Percentiles rank a stretch among this genome's conserved stretches.
Conservation (phyloP, 2,113 vertebrate species). For the Chionodraco myersi region DNA sequence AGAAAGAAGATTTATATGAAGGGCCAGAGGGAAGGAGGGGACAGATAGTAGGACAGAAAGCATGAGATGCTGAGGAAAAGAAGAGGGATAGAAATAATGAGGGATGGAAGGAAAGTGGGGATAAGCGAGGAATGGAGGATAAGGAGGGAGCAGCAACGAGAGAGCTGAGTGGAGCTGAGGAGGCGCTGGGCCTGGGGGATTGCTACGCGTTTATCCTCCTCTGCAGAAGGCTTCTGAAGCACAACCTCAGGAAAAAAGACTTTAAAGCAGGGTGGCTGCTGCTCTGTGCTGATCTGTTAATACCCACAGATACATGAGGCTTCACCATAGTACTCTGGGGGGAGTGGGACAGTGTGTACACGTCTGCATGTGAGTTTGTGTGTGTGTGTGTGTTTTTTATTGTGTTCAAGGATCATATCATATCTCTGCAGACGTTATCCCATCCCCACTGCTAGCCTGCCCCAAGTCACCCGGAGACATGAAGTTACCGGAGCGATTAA, state of each 20-base stretch:
- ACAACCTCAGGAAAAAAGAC: conserved; percentile 80
- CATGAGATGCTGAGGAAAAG: conserved; percentile 56
- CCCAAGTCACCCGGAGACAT: conserved; percentile 62
- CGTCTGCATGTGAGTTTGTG: conserved; percentile 43
- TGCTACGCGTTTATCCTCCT: conserved; percentile 79
- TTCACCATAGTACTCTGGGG: conserved; percentile 50
- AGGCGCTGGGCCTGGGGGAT: conserved; percentile 74
- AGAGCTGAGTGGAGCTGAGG: conserved; percentile 58
- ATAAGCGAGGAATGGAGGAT: conserved; percentile 52
- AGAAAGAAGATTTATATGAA: conserved; percentile 44
- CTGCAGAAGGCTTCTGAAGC: conserved; percentile 82
- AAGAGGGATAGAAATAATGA: conserved; percentile 68
- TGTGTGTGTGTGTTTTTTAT: conserved; percentile 18
- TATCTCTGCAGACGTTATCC: conserved; percentile 66
- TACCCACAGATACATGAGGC: conserved; percentile 72
- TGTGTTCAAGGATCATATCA: conserved; percentile 67
- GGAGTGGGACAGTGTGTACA: conserved; percentile 51
- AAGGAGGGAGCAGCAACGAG: conserved; percentile 54
- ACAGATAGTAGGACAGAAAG: conserved; percentile 60
- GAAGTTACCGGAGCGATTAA: conserved; percentile 76
- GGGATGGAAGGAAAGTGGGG: conserved; percentile 64
- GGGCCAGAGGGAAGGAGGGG: conserved; percentile 46
- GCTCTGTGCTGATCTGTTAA: conserved; percentile 80
- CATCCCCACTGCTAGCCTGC: conserved; percentile 37
- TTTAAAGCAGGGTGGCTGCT: conserved; percentile 80